A percentile compares a stretch with the other conserved stretches of the same genome.
Conservation (phyloP, 2,888 invertebrate species). For the Catocala fraxini region DNA sequence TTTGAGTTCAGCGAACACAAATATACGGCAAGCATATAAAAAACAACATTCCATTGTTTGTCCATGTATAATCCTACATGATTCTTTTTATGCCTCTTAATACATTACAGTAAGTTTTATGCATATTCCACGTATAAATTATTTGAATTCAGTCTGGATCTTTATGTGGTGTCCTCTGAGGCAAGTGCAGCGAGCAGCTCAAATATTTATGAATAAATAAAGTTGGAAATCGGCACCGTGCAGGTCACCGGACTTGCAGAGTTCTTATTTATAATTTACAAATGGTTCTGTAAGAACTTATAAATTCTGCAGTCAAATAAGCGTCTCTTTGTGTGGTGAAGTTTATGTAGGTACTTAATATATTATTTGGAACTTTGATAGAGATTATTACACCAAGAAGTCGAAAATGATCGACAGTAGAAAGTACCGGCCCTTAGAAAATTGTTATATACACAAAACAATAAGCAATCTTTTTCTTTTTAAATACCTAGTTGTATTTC, state of each 20-base stretch:
- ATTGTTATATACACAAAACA: no score
- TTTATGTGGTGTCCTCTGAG: not conserved
- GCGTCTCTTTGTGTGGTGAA: not conserved
- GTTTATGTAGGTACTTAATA: no score
- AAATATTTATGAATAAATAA: slow-evolving; percentile 15
- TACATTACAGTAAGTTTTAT: not conserved
- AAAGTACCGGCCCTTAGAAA: no score
- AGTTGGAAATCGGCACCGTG: slow-evolving; percentile 3
- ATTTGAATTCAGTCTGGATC: not conserved
- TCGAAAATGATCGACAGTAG: no score
- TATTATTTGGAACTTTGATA: no score
- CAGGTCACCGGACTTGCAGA: slow-evolving; percentile 5
- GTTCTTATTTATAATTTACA: slow-evolving; percentile 15
- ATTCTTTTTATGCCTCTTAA: not conserved
- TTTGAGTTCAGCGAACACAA: no score
- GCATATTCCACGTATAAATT: not conserved
- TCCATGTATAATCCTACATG: no score
- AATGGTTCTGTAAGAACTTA: slow-evolving; percentile 5
- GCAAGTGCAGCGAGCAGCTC: not conserved
- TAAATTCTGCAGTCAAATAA: not conserved
- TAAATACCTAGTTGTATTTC: no score
- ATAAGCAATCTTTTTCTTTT: no score
- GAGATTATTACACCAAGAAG: no score
- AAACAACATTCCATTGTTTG: no score
- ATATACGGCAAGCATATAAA: no score